Evolutionary conservation across 2,113 vertebrate genomes (phyloP).

Genomic region (Oncorhynchus nerka): DNA sequence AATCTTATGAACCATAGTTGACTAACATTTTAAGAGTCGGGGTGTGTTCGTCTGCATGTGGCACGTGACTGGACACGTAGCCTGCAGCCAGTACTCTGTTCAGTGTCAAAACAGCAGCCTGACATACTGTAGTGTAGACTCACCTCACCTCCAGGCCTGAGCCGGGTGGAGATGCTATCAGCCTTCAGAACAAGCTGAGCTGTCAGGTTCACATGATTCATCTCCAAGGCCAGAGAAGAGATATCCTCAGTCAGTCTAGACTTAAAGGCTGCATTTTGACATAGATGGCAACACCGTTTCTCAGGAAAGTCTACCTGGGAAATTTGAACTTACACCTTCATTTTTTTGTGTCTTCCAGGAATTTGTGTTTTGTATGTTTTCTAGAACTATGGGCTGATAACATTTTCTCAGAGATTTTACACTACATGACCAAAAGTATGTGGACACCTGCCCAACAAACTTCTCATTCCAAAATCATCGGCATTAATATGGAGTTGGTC

Average conservation of each 20-base stretch:
- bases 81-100: conserved; percentile 33
- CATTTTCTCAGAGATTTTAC: not conserved
- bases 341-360: no score
- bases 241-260: not conserved
- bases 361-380: no score
- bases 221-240: not conserved
- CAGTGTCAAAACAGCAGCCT: conserved; percentile 20
- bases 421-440: no score
- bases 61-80: not conserved
- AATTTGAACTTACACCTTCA: no score
- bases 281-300: not conserved
- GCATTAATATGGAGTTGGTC: no score
- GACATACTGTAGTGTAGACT: not conserved
- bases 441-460: no score
- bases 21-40: not conserved
- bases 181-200: conserved; percentile 3
- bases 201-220: conserved; percentile 10
- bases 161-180: conserved; percentile 33
- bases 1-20: no score
- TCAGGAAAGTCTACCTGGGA: no score
- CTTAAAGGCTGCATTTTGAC: conserved; percentile 2
- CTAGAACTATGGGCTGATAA: not conserved
- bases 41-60: not conserved
- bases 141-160: not conserved
- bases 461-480: no score